A percentile compares a stretch with the other conserved stretches of the same genome.
phyloP scores from a whole-genome alignment of 1,140 invertebrate species.

The Potamilus streckersoni region DNA sequence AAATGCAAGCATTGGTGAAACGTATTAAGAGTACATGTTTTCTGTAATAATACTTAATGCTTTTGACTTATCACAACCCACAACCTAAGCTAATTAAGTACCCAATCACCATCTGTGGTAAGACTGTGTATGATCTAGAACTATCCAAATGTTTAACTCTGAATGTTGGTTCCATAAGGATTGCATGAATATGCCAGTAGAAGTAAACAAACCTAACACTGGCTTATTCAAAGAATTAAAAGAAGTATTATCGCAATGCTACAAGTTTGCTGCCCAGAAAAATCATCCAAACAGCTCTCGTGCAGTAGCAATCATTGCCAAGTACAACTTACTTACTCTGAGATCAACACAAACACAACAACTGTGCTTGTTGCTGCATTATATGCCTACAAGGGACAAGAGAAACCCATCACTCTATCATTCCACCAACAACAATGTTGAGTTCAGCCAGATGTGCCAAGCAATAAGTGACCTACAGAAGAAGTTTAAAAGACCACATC shows the following conservation, averaged over 20 bases:
- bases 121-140: too few relatives aligned
- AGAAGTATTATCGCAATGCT: slow-evolving; percentile 4
- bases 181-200: too few relatives aligned
- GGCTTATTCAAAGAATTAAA: too few relatives aligned
- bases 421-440: background rate
- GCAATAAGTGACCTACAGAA: background rate
- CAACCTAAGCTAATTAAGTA: too few relatives aligned
- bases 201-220: too few relatives aligned
- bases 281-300: background rate
- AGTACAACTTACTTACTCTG: background rate
- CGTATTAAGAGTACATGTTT: too few relatives aligned
- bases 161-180: too few relatives aligned
- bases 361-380: background rate
- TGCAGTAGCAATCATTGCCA: background rate
- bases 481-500: background rate
- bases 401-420: background rate
- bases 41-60: too few relatives aligned
- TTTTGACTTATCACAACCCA: too few relatives aligned
- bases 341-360: background rate
- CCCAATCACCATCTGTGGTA: too few relatives aligned
- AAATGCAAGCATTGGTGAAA: too few relatives aligned
- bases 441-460: background rate
- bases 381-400: background rate
- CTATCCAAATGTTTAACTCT: too few relatives aligned
- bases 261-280: background rate